Evolutionary conservation across 2,888 invertebrate genomes (phyloP).

Genomic region (Matsumyia berberina): DNA sequence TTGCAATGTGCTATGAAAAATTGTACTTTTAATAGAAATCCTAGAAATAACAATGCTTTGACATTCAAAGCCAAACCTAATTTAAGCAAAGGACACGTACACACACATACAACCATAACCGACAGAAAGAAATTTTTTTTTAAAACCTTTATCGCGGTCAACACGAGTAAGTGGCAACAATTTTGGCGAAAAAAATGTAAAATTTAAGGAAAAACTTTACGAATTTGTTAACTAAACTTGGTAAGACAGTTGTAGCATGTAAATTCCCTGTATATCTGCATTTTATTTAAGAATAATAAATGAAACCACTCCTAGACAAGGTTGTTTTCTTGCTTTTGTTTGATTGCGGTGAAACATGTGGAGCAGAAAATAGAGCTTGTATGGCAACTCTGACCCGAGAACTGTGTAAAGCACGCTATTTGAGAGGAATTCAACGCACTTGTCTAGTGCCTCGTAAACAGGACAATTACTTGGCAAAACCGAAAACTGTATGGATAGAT

Average conservation of each 20-base stretch:
- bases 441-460: no score
- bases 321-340: background rate
- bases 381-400: no score
- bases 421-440: no score
- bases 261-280: conserved; percentile 62
- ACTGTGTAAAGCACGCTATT: no score
- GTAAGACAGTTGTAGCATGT: conserved; percentile 49
- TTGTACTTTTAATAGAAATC: conserved; percentile 24
- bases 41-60: conserved; percentile 74
- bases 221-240: conserved; percentile 35
- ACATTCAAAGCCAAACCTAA: conserved; percentile 77
- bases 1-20: conserved; percentile 55
- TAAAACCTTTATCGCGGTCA: conserved; percentile 63
- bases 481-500: no score
- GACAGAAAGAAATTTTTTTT: no score
- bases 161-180: conserved; percentile 8
- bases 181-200: conserved; percentile 12
- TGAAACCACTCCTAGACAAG: conserved; percentile 49
- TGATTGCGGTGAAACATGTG: background rate
- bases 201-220: conserved; percentile 34
- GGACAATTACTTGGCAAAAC: no score
- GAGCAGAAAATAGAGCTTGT: no score
- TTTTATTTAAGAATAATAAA: conserved; percentile 70
- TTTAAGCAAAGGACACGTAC: conserved; percentile 42
- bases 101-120: conserved; percentile 2